Evolutionary conservation across 2,113 vertebrate species (phyloP).

Genomic region (Trichechus manatus): DNA sequence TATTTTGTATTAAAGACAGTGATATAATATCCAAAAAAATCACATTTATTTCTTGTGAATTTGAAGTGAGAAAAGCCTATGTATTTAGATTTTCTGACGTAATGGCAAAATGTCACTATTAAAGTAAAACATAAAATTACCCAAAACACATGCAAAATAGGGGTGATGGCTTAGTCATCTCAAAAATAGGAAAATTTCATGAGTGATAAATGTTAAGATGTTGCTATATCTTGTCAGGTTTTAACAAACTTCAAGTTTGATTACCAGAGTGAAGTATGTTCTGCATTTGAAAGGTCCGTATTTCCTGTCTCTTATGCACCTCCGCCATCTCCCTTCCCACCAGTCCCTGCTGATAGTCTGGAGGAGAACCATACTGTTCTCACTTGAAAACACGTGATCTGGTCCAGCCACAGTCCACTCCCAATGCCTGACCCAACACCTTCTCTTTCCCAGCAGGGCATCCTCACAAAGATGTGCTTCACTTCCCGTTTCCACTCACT

Average conservation of each 20-base stretch:
- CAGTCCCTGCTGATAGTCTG: not conserved
- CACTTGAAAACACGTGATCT: not conserved
- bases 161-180: not conserved
- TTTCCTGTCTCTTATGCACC: not conserved
- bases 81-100: not conserved
- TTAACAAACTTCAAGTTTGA: not conserved
- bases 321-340: not conserved
- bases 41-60: not conserved
- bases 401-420: not conserved
- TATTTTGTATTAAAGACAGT: not conserved
- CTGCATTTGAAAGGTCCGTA: not conserved
- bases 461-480: not conserved
- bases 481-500: not conserved
- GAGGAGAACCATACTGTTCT: not conserved
- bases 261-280: not conserved
- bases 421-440: not conserved
- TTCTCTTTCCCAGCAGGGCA: not conserved
- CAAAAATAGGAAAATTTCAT: not conserved
- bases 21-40: not conserved
- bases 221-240: not conserved
- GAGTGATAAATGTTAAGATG: not conserved
- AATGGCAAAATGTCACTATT: not conserved
- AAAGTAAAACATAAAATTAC: not conserved
- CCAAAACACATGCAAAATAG: not conserved
- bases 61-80: not conserved